Evolutionary conservation across 1,140 invertebrate genomes (phyloP), one percentile per base, ranked within the genome.

Genomic region (Hetaerina americana): DNA sequence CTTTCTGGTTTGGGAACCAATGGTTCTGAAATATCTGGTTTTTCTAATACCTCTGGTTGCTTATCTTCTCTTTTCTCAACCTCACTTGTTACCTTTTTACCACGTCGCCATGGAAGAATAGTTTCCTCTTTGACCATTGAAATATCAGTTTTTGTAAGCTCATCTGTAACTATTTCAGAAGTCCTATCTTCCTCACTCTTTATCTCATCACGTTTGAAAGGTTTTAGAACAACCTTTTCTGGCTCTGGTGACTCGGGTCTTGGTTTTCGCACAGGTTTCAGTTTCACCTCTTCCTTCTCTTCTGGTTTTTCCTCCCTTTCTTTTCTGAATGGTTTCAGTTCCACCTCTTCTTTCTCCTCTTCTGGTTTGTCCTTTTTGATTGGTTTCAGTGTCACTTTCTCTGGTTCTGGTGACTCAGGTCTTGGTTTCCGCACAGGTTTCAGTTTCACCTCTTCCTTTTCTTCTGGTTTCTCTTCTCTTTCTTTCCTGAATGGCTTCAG

Each of bases 21-120:
- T n/a, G n/a, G n/a, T 70, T 80, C 77, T 10, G 15, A 12, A 3
- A 5, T 1, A 18, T 12, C 22, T 1, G 15, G 40, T 57, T 57
- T 57, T n/a, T 57, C 40, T 1, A 10, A 1, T 57, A 57, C 2
- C 22, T 12, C 15, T 15, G 5, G 5, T 15, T 40, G 6, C 5
- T 40, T 40, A 15, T 40, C 31, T 57, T 57, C 40, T 73, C 80
- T 80, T 71, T 79, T 75, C 49, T 78, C 72, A 73, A 80, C 18
- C 8, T 70, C 12, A 1, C 76, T 75, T 69, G 78, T 75, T 28
- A 76, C 70, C 74, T 75, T 74, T 49, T 76, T 74, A 29, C 72
- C 66, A 72, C 75, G 31, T 71, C 74, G 70, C 74, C 75, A 73
- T 49, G 73, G 31, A 8, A 40, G 18, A 40, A 18, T 40, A 40